A percentile compares a stretch with the other conserved stretches of the same genome.
These are phyloP conservation scores for Myripristis murdjan DNA, from an alignment of 2,797 vertebrate genomes.

Conservation along the genomic window DNA sequence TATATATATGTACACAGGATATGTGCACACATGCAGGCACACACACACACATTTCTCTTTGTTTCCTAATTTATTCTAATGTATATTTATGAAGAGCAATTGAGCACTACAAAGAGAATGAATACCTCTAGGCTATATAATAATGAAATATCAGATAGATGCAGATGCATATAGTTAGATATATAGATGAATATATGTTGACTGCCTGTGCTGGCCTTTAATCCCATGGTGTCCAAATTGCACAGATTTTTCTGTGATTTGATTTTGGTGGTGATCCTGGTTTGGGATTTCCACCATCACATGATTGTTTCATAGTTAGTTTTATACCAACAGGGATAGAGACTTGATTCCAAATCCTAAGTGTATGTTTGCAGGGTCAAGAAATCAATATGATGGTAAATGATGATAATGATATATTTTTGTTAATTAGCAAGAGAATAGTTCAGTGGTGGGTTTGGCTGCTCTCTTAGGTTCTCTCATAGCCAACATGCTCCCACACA, in stretches of 20 bases:
- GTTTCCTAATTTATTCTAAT: constrained; percentile 14
- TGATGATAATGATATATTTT: neutral
- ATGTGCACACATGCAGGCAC: too few species aligned
- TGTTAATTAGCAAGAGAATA: too few species aligned
- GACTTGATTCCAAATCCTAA: neutral
- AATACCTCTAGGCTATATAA: neutral
- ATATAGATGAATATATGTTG: too few species aligned
- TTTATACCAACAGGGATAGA: neutral
- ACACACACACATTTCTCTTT: neutral
- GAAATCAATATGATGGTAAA: constrained; percentile 7
- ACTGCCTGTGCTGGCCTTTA: too few species aligned
- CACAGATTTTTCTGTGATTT: too few species aligned
- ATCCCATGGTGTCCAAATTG: too few species aligned
- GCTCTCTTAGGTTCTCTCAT: too few species aligned
- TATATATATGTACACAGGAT: too few species aligned
- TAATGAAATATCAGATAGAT: neutral
- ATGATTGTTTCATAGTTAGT: neutral
- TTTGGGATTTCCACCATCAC: neutral
- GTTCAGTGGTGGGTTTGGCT: too few species aligned
- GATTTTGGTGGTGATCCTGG: neutral
- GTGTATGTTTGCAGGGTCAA: neutral
- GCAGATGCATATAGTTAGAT: too few species aligned
- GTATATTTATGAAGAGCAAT: constrained; percentile 12
- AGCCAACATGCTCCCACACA: too few species aligned
- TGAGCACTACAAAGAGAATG: neutral